These are phyloP conservation scores for Semotilus atromaculatus DNA, from an alignment of 2,797 vertebrate genomes.

Conservation along the genomic window DNA sequence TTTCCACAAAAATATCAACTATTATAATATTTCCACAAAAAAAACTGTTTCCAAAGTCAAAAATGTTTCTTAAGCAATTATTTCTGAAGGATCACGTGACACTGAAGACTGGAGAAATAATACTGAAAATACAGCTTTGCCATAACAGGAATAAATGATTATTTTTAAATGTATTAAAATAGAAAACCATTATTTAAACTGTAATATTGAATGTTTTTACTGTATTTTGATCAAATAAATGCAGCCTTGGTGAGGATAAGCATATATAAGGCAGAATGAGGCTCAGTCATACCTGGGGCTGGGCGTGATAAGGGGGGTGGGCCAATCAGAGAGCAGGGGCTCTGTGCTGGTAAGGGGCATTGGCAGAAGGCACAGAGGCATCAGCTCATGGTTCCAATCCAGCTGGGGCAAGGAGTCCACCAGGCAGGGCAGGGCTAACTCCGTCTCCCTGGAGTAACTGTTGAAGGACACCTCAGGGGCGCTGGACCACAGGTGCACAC, in stretches of 20 bases:
- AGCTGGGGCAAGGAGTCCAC: conserved; percentile 93
- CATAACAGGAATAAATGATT: background rate
- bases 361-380: conserved; percentile 93
- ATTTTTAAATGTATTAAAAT: background rate
- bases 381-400: conserved; percentile 95
- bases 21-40: too few relatives aligned
- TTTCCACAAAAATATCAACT: background rate
- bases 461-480: conserved; percentile 92
- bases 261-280: background rate
- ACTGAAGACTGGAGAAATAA: background rate
- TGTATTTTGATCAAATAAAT: conserved; percentile 2
- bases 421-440: conserved; percentile 91
- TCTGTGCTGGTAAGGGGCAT: conserved; percentile 89
- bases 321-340: conserved; percentile 91
- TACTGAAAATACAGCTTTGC: background rate
- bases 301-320: conserved; percentile 80
- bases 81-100: background rate
- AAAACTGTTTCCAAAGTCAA: background rate
- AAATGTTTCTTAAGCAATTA: background rate
- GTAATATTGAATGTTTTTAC: background rate
- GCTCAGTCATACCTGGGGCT: conserved; percentile 84
- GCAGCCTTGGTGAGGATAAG: background rate
- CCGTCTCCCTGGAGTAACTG: conserved; percentile 91
- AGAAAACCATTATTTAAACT: background rate
- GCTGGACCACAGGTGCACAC: conserved; percentile 95